Conservation (phyloP, 2,888 invertebrate genomes). For the Sarcophaga rosellei region DNA sequence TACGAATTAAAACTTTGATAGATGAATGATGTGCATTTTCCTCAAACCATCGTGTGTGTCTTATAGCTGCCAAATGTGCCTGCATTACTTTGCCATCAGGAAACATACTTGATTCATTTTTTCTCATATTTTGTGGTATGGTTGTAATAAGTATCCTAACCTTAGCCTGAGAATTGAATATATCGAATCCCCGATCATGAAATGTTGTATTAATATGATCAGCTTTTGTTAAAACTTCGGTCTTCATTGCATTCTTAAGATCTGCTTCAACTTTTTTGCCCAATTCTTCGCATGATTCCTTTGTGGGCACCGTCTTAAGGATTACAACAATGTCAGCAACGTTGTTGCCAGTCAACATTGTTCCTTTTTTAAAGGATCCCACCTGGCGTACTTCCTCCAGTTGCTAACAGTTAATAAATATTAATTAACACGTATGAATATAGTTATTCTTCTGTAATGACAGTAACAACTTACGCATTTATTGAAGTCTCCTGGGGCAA, state of each 20-base stretch:
- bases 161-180: constrained; percentile 91
- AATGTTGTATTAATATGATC: constrained; percentile 82
- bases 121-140: constrained; percentile 95
- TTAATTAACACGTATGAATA: not conserved
- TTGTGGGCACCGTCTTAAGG: constrained; percentile 96
- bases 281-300: constrained; percentile 95
- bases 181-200: constrained; percentile 93
- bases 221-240: constrained; percentile 84
- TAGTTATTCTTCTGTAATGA: not conserved
- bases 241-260: constrained; percentile 88
- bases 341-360: constrained; percentile 97
- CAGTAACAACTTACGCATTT: constrained; percentile 92
- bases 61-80: constrained; percentile 95
- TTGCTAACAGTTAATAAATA: constrained; percentile 83
- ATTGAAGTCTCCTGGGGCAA: constrained; percentile 96
- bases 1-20: constrained; percentile 95
- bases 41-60: constrained; percentile 99
- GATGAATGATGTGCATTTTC: constrained; percentile 98
- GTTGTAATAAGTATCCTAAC: constrained; percentile 96
- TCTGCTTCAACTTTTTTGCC: constrained; percentile 94
- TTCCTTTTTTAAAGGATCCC: constrained; percentile 98
- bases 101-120: constrained; percentile 94
- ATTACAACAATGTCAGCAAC: constrained; percentile 98
- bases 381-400: constrained; percentile 97
- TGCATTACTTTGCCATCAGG: constrained; percentile 89